Evolutionary conservation across 2,113 vertebrate species (phyloP).

Genomic region (Octodon degus): DNA sequence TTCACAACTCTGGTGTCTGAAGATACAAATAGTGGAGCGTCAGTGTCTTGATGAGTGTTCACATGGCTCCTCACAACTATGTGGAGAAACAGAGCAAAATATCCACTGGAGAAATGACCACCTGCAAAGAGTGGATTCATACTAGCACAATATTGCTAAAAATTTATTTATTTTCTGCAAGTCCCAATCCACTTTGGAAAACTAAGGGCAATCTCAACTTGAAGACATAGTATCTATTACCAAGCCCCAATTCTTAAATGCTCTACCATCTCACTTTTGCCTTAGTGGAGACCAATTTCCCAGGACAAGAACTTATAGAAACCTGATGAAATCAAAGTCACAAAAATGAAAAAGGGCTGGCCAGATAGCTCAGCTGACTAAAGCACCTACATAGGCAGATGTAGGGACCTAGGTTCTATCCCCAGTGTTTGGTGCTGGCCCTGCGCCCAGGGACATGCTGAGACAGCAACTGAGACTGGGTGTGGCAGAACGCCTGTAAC

Average conservation of each 20-base stretch:
- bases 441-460: too few relatives aligned
- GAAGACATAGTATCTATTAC: neutral
- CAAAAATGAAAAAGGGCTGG: too few relatives aligned
- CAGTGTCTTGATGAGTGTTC: neutral
- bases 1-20: neutral
- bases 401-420: too few relatives aligned
- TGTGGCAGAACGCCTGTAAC: too few relatives aligned
- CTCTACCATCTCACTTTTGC: neutral
- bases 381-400: too few relatives aligned
- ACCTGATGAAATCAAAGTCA: neutral
- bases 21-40: rapidly evolving
- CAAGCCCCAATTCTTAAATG: neutral
- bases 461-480: too few relatives aligned
- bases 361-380: too few relatives aligned
- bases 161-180: neutral
- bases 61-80: rapidly evolving
- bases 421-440: too few relatives aligned
- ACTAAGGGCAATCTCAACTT: neutral
- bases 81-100: neutral
- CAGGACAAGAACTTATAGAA: neutral
- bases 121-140: neutral
- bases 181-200: neutral
- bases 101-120: neutral
- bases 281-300: too few relatives aligned
- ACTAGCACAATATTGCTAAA: neutral